These are phyloP conservation scores for Andricus quercusramuli DNA, from an alignment of 2,888 invertebrate genomes.

Conservation along the genomic window DNA sequence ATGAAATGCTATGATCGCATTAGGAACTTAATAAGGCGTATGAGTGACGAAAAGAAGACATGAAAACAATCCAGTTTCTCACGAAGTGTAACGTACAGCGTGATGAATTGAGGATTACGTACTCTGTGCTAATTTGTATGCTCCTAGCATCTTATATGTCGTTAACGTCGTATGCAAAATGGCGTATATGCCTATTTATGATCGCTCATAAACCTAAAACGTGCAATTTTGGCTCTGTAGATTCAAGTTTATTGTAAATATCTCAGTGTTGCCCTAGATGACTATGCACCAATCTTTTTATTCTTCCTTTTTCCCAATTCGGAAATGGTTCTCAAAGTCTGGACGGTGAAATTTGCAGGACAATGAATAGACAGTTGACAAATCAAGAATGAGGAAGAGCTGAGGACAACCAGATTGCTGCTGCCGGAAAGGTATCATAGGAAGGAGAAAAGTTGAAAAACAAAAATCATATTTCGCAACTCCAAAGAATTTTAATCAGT, in stretches of 20 bases:
- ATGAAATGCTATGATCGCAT: neutral
- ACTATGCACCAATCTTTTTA: neutral
- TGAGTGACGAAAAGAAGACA: neutral
- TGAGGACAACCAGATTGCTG: neutral
- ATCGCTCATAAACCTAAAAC: slow-evolving; percentile 6
- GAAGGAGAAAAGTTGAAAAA: no score
- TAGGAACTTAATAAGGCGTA: neutral
- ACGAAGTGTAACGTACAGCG: neutral
- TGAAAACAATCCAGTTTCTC: slow-evolving; percentile 31
- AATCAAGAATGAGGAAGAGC: slow-evolving; percentile 5
- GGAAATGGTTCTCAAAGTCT: neutral
- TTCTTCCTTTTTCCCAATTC: neutral
- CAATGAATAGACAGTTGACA: neutral
- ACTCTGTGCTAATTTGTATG: slow-evolving; percentile 23
- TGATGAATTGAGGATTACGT: slow-evolving; percentile 34
- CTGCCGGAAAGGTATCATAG: no score
- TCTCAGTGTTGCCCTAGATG: neutral
- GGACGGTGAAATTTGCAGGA: neutral
- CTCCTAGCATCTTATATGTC: neutral
- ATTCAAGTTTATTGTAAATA: slow-evolving; percentile 21
- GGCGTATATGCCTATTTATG: neutral
- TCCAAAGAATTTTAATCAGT: no score
- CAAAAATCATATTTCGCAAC: no score
- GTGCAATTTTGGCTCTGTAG: neutral
- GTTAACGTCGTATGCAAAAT: slow-evolving; percentile 18